Evolutionary conservation across 35 echinoderm and acorn worm genomes (phyloP), one percentile per base, ranked within the genome.

Genomic region (Holothuria glaberrima): DNA sequence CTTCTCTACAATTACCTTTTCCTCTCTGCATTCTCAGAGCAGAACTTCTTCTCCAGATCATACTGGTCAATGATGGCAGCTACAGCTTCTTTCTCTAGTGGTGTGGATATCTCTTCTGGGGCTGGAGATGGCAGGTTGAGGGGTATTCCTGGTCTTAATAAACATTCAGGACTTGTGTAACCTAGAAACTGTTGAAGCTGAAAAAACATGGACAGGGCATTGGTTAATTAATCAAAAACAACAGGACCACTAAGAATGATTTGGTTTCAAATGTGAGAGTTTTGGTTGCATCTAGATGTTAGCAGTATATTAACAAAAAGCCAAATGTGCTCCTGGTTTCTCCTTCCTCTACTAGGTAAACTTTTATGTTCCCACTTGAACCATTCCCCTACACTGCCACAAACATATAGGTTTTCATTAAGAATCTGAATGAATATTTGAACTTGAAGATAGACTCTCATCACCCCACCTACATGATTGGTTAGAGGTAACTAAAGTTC

Each of bases 181-280:
- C 97, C 97, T 30, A 99, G 92, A 64, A 88, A 99, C 58, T 99
- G 97, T 31, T 92, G 73, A 26, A 99, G 91, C 97, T 99, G 63
- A 26, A 79, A 72, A 87, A 29, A 30, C 73, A 26, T 17, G 13
- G 1, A 5, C 5, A 9, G 50, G 16, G 16, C 12, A 17, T 30
- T 14, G 13, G 16, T 54, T 54, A 12, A 54, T 54, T 14, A 17
- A 54, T 14, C 3, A 69, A 45, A 68, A 41, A 89, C 13, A 88
- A 67, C 4, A 86, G 18, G 63, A 35, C 4, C 14, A 62, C 66
- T 81, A 30, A 22, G 17, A 36, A 61, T 59, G n/a, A 48, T 21
- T 6, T 3, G 28, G 62, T 29, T 65, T 21, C 5, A 12, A 5
- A 1, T 12, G 12, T 65, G 62, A 65, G 5, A n/a, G 12, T 65